Conservation (phyloP, 2,113 vertebrate genomes). For the Anguilla japonica region DNA sequence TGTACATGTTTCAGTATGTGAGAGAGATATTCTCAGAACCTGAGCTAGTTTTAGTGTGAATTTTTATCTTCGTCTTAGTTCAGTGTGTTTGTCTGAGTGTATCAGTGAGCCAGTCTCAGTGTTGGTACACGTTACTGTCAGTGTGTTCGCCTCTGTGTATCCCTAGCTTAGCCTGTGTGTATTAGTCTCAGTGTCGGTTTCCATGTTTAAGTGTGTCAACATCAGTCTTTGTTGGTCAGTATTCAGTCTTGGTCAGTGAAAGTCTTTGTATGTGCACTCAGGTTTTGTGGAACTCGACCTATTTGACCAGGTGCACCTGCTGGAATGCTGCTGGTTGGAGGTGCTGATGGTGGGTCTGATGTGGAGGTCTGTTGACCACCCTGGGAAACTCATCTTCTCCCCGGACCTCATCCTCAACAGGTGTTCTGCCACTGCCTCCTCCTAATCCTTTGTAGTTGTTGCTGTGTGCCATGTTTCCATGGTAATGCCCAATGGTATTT, state of each 20-base stretch:
- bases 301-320: slow-evolving; percentile 89
- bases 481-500: not conserved
- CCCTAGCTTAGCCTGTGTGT: no score
- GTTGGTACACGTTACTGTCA: not conserved
- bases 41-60: no score
- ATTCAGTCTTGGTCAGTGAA: not conserved
- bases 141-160: not conserved
- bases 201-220: not conserved
- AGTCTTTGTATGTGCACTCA: slow-evolving; percentile 44
- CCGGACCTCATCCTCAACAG: slow-evolving; percentile 92
- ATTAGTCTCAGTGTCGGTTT: not conserved
- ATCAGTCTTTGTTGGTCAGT: not conserved
- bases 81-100: not conserved
- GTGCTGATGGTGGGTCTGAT: slow-evolving; percentile 96
- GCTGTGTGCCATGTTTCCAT: not conserved
- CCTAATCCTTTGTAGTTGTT: not conserved
- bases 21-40: no score
- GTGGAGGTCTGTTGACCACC: slow-evolving; percentile 95
- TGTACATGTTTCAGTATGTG: no score
- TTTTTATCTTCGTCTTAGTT: not conserved
- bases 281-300: slow-evolving; percentile 91
- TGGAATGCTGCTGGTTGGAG: slow-evolving; percentile 98
- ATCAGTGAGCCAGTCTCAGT: not conserved
- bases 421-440: slow-evolving; percentile 57
- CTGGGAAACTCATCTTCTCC: slow-evolving; percentile 94